A percentile compares a stretch with the other conserved stretches of the same genome.
Evolutionary conservation across 1,140 invertebrate species (phyloP).

Genomic region (Conopomorpha cramerella): DNA sequence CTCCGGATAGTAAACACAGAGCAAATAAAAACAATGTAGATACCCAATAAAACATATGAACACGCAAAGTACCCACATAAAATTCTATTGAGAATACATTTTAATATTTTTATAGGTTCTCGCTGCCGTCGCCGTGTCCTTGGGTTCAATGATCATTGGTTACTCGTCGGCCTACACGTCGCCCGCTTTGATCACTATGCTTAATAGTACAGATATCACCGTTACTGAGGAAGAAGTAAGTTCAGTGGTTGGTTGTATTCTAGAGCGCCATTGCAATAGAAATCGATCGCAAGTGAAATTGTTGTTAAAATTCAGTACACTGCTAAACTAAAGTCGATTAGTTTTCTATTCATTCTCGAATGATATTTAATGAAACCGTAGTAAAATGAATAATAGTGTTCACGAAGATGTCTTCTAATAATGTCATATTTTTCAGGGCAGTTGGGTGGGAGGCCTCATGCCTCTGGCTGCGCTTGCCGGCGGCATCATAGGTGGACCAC

Average conservation of each 20-base stretch:
- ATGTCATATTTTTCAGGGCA: conserved; percentile 68
- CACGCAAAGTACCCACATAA: no score
- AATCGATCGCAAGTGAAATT: no score
- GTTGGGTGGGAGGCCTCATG: conserved; percentile 91
- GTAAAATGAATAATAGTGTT: not conserved
- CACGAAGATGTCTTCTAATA: no score
- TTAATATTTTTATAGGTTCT: conserved; percentile 68
- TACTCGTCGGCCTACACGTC: conserved; percentile 85
- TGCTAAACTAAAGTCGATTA: no score
- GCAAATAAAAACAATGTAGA: no score
- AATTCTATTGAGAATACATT: no score
- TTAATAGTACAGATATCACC: conserved; percentile 57
- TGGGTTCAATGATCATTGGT: conserved; percentile 86
- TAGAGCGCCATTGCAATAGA: no score
- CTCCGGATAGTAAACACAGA: no score
- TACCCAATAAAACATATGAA: no score
- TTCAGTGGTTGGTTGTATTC: no score
- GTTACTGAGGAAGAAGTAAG: conserved; percentile 69
- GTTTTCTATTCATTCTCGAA: no score
- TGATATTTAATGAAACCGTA: conserved; percentile 1
- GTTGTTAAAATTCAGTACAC: no score
- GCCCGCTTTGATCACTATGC: conserved; percentile 77
- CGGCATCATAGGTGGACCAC: conserved; percentile 81
- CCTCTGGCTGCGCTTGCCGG: conserved; percentile 84
- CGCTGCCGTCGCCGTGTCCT: conserved; percentile 80